These are phyloP conservation scores for Nothoprocta perdicaria DNA, from an alignment of 2,113 vertebrate genomes.

Conservation along the genomic window DNA sequence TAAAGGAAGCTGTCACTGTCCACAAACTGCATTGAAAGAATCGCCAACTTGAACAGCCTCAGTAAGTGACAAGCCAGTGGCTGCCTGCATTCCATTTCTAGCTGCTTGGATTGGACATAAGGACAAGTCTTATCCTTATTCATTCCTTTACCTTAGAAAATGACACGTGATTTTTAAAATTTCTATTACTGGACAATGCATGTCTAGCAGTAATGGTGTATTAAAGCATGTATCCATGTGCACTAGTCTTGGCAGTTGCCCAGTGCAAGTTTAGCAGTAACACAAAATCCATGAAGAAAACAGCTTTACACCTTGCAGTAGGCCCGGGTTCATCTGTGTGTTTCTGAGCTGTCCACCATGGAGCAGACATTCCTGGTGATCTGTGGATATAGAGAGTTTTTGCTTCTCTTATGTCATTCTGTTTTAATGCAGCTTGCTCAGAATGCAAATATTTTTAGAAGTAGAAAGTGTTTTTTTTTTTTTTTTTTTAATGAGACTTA, in stretches of 20 bases:
- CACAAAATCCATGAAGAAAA: not conserved
- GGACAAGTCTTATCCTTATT: not conserved
- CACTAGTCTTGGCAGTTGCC: not conserved
- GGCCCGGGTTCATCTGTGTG: not conserved
- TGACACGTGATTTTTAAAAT: not conserved
- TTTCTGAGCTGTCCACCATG: not conserved
- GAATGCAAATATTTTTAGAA: not conserved
- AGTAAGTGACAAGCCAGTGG: constrained; percentile 85
- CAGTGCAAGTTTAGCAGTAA: not conserved
- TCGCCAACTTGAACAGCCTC: constrained; percentile 91
- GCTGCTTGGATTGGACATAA: not conserved
- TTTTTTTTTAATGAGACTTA: not conserved
- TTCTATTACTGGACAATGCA: not conserved
- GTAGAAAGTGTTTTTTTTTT: not conserved
- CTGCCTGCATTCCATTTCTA: constrained; percentile 17
- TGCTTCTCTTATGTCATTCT: not conserved
- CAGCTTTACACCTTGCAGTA: not conserved
- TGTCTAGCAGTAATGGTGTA: not conserved
- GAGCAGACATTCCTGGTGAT: not conserved
- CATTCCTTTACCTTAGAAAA: not conserved
- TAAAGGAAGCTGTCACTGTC: constrained; percentile 93
- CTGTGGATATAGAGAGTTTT: not conserved
- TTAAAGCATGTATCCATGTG: not conserved
- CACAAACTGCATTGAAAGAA: constrained; percentile 98
- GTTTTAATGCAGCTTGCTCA: not conserved